These are phyloP conservation scores for Glomeris marginata DNA, from an alignment of 2,888 invertebrate genomes.

Conservation along the genomic window DNA sequence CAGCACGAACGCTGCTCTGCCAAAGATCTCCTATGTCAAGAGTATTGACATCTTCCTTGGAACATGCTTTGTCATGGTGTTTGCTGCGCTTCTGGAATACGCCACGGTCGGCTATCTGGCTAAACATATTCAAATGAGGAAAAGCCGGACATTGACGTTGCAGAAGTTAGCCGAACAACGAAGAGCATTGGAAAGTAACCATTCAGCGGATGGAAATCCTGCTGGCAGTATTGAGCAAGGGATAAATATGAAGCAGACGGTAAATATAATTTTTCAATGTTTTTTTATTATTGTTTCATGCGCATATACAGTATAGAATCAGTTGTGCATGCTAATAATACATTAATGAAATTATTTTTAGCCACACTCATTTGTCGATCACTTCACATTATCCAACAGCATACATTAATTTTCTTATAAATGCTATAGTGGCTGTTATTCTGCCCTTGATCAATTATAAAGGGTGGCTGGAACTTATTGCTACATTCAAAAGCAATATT, in stretches of 20 bases:
- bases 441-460: no score
- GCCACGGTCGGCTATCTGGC: constrained; percentile 97
- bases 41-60: constrained; percentile 95
- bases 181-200: constrained; percentile 45
- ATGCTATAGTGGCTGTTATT: no score
- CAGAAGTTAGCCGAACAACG: constrained; percentile 87
- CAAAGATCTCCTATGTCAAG: constrained; percentile 96
- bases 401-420: no score
- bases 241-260: constrained; percentile 15
- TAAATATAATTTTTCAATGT: constrained; percentile 5
- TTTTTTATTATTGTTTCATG: no score
- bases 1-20: constrained; percentile 87
- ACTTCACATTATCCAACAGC: no score
- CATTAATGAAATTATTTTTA: no score
- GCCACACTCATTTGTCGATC: no score
- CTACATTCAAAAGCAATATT: no score
- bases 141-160: constrained; percentile 75
- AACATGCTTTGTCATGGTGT: constrained; percentile 98
- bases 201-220: constrained; percentile 9
- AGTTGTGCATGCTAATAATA: no score
- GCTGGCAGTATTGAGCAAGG: constrained; percentile 12
- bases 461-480: no score
- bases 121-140: constrained; percentile 90
- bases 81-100: constrained; percentile 93
- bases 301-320: no score